Evolutionary conservation across 2,113 vertebrate genomes (phyloP).

Genomic region (Colius striatus): DNA sequence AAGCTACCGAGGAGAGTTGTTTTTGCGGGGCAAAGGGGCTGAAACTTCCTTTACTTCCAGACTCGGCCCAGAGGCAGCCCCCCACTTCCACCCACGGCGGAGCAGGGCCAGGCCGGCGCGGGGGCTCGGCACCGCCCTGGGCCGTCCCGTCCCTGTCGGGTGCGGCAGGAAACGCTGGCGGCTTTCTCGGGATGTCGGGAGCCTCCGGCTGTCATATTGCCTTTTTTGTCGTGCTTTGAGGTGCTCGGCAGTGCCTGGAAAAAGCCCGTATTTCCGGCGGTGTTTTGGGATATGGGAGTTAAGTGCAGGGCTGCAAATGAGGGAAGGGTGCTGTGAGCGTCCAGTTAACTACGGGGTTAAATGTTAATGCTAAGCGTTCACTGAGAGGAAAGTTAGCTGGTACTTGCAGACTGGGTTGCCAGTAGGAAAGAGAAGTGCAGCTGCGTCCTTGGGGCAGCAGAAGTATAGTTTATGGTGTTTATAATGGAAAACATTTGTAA

Average conservation of each 20-base stretch:
- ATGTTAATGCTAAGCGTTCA: accelerated
- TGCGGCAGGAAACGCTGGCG: no score
- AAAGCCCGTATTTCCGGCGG: accelerated
- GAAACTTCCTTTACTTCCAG: accelerated
- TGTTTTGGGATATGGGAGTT: not conserved
- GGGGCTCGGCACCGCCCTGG: not conserved
- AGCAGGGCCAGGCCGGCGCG: not conserved
- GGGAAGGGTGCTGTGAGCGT: not conserved
- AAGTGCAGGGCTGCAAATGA: accelerated
- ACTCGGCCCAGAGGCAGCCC: accelerated
- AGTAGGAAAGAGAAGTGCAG: accelerated
- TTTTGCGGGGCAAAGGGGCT: accelerated
- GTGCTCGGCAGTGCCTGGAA: accelerated
- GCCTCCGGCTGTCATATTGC: accelerated
- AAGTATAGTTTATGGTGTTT: not conserved
- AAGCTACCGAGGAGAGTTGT: accelerated
- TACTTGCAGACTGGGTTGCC: accelerated
- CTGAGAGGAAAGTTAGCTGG: not conserved
- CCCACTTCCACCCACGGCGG: accelerated
- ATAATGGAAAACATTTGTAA: accelerated
- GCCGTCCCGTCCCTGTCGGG: not conserved
- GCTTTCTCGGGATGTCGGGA: no score
- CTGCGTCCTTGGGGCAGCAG: not conserved
- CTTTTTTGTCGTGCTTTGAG: accelerated
- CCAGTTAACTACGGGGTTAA: accelerated